phyloP scores from a whole-genome alignment of 2,113 vertebrate genomes.

The Cercopithecus mona region DNA sequence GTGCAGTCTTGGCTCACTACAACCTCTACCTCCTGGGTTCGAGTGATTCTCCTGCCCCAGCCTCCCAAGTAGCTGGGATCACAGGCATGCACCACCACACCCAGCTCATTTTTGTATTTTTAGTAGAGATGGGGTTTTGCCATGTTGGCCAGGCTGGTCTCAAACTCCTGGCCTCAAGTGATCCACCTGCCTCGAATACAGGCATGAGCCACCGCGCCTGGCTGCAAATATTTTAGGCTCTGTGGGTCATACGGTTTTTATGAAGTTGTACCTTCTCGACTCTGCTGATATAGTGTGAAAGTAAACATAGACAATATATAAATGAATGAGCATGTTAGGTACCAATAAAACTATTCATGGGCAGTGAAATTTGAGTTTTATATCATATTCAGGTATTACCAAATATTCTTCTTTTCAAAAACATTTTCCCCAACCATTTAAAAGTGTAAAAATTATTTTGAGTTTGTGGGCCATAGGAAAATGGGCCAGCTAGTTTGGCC shows the following conservation, averaged over 20 bases:
- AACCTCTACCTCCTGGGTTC: too few relatives aligned
- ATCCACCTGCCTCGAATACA: too few relatives aligned
- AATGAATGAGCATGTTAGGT: neutral
- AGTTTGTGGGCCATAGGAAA: neutral
- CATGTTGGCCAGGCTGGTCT: too few relatives aligned
- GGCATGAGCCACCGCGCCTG: accelerated
- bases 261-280: neutral
- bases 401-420: neutral
- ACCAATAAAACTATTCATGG: neutral
- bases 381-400: neutral
- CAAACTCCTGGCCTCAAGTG: too few relatives aligned
- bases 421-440: neutral
- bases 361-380: neutral
- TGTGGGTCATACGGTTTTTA: neutral
- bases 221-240: neutral
- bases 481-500: neutral
- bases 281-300: neutral
- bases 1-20: too few relatives aligned
- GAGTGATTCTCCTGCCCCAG: too few relatives aligned
- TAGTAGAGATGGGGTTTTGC: too few relatives aligned
- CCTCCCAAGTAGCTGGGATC: too few relatives aligned
- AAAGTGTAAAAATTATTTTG: neutral
- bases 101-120: too few relatives aligned
- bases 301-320: neutral
- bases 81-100: too few relatives aligned